Evolutionary conservation across 1,140 invertebrate genomes (phyloP), one percentile per base, ranked within the genome.

Genomic region (Eriocheir sinensis): DNA sequence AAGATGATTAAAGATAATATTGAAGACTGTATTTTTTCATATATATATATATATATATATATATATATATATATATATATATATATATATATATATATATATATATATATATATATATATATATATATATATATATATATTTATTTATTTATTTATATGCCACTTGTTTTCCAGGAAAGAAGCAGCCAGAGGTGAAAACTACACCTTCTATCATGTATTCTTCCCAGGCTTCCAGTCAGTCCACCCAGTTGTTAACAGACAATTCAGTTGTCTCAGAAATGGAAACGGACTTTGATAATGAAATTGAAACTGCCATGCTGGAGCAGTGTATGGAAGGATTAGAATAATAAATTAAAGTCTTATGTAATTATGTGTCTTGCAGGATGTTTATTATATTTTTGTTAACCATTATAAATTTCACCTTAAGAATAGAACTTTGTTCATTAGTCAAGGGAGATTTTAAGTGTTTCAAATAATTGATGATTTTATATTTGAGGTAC

Each of bases 51-150:
- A 2, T 30, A 38, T 38, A 85, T 3, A 12, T 27, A 30, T 38
- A 27, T 85, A 2, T 4, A 32, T n/a, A 53, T 32, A 17, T 17
- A 3, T 17, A 17, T 6, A 15, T 6, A 0, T 38, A 38, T 4
- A 27, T 15, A 6, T 3, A 0, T 8, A 40, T 88, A 15, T 3
- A 85, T 34, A 30, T 90, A 48, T 60, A 90, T 90, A 53, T 90
- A 90, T 90, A 90, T 90, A 90, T 90, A 90, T 53, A 90, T 53
- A 90, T 53, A 90, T 53, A 90, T 90, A 53, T 53, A 90, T 90
- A 90, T 53, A 90, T 90, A 90, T 90, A 53, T 90, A 90, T 89
- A 48, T 48, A 90, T 36, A 32, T 3, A 30, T 85, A 38, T 3
- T 15, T 85, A n/a, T n/a, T 90, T n/a, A 53, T 34, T 21, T 48